Evolutionary conservation across 2,797 vertebrate genomes (phyloP).

Genomic region (Florisuga fusca): DNA sequence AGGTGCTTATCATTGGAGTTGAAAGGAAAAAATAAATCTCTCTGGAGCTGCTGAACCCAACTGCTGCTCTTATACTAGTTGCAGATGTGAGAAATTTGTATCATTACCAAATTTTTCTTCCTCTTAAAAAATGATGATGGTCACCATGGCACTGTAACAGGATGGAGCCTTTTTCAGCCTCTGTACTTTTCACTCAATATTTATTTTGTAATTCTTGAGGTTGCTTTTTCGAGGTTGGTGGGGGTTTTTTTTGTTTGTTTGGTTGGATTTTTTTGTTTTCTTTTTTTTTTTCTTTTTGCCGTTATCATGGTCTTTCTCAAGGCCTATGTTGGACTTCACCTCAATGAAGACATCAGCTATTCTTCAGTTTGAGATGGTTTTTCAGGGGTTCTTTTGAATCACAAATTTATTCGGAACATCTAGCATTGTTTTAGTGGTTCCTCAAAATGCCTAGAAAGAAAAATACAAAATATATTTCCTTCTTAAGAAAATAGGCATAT

Average conservation of each 20-base stretch:
- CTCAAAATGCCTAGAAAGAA: neutral
- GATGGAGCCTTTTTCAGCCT: neutral
- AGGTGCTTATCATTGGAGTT: neutral
- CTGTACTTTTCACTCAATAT: neutral
- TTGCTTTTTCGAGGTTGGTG: neutral
- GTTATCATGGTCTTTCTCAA: neutral
- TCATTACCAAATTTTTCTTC: neutral
- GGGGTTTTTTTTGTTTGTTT: too few relatives aligned
- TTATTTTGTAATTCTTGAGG: neutral
- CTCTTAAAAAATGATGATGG: neutral
- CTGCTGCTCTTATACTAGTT: neutral
- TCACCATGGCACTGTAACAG: neutral
- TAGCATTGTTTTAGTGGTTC: neutral
- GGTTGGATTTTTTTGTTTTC: neutral
- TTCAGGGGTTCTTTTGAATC: neutral
- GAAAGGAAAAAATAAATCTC: neutral
- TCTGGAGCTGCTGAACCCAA: neutral
- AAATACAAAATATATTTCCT: neutral
- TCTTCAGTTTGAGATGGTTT: neutral
- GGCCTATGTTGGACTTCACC: neutral
- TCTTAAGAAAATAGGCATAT: too few relatives aligned
- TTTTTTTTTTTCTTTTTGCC: neutral
- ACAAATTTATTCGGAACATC: neutral
- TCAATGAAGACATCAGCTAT: neutral
- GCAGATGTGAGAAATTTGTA: neutral